phyloP scores from a whole-genome alignment of 2,797 vertebrate genomes.

The Micropoecilia bifurca region DNA sequence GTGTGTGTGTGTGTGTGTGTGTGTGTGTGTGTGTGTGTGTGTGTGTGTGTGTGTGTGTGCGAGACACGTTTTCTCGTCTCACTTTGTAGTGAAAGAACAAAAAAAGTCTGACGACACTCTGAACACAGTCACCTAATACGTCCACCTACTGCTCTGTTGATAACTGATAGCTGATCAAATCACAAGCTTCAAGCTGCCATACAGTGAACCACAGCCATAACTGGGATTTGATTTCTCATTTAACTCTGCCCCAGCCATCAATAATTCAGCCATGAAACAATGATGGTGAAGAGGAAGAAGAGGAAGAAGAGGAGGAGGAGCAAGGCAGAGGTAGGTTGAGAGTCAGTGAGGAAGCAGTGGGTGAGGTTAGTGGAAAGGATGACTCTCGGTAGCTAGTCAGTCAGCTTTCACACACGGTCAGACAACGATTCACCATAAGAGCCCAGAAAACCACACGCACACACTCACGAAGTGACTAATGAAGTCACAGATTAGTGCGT shows the following conservation, averaged over 20 bases:
- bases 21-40: too few relatives aligned
- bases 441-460: slow-evolving; percentile 29
- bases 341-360: slow-evolving; percentile 51
- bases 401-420: slow-evolving; percentile 63
- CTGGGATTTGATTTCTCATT: slow-evolving; percentile 75
- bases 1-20: neutral
- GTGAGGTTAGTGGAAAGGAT: slow-evolving; percentile 55
- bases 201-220: slow-evolving; percentile 31
- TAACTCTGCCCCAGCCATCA: slow-evolving; percentile 70
- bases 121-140: neutral
- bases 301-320: slow-evolving; percentile 37
- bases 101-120: neutral
- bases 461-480: slow-evolving; percentile 38
- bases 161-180: neutral
- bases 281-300: slow-evolving; percentile 48
- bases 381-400: slow-evolving; percentile 60
- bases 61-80: neutral
- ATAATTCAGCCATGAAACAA: slow-evolving; percentile 78
- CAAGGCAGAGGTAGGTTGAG: slow-evolving; percentile 9
- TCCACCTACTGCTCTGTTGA: neutral
- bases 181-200: slow-evolving; percentile 2
- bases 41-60: neutral
- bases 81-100: neutral
- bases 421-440: slow-evolving; percentile 51
- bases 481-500: slow-evolving; percentile 50